phyloP scores from a whole-genome alignment of 1,140 invertebrate genomes.

The Trichomalopsis sarcophagae region DNA sequence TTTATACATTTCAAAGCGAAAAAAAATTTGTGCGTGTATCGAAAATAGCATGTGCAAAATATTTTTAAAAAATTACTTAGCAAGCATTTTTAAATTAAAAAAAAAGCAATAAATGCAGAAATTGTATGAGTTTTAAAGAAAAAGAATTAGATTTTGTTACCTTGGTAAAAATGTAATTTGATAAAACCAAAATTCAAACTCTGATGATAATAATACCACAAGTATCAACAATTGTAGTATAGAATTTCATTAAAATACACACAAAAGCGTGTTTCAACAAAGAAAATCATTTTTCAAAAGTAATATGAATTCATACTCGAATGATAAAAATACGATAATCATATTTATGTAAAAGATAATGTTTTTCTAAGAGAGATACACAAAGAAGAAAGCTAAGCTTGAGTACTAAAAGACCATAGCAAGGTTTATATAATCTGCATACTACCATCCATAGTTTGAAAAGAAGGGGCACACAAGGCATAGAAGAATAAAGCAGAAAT shows the following conservation, averaged over 20 bases:
- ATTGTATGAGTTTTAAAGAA: neutral
- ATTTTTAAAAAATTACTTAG: constrained; percentile 15
- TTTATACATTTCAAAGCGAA: neutral
- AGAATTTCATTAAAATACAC: no score
- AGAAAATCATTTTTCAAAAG: neutral
- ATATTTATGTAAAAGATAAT: neutral
- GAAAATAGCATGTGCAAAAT: constrained; percentile 4
- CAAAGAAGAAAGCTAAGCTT: no score
- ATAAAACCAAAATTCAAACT: no score
- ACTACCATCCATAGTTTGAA: neutral
- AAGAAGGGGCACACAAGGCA: constrained; percentile 2
- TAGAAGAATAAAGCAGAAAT: constrained; percentile 48
- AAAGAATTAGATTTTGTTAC: no score
- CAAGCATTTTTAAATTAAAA: neutral
- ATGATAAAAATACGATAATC: neutral
- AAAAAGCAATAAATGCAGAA: neutral
- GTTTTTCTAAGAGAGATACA: no score
- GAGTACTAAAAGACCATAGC: neutral
- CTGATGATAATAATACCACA: no score
- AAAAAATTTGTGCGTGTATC: neutral
- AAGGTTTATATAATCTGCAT: neutral
- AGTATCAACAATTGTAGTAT: no score
- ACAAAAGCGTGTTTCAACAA: neutral
- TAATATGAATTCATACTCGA: neutral
- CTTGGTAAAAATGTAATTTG: no score